phyloP scores from a whole-genome alignment of 1,140 invertebrate genomes.

The Bemisia tabaci region DNA sequence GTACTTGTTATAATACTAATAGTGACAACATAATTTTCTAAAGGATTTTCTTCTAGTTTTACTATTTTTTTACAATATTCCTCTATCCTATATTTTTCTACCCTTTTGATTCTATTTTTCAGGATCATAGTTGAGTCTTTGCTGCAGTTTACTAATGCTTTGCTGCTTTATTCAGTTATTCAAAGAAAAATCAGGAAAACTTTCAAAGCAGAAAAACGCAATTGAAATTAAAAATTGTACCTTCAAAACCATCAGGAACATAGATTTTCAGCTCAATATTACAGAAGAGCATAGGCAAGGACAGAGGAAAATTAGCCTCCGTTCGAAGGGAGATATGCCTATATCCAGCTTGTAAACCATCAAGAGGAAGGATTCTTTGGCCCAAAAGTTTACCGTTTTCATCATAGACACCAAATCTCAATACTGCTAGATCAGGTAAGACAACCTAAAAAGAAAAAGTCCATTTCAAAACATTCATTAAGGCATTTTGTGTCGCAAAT shows the following conservation, averaged over 20 bases:
- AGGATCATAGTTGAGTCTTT: too few relatives aligned
- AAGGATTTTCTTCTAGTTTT: too few relatives aligned
- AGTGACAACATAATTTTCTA: too few relatives aligned
- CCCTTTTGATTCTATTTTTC: too few relatives aligned
- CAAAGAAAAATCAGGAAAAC: conserved; percentile 5
- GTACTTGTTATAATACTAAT: too few relatives aligned
- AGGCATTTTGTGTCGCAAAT: too few relatives aligned
- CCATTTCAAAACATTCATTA: too few relatives aligned
- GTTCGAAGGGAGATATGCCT: conserved; percentile 93
- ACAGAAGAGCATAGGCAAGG: conserved; percentile 95
- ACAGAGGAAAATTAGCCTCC: conserved; percentile 98
- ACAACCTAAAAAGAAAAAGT: conserved; percentile 52
- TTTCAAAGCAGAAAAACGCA: background rate
- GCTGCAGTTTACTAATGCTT: too few relatives aligned
- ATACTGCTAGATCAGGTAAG: conserved; percentile 90
- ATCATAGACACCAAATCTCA: conserved; percentile 97
- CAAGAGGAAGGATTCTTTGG: conserved; percentile 91
- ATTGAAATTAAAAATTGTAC: conserved; percentile 33
- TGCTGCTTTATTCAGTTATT: too few relatives aligned
- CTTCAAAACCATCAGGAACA: conserved; percentile 96
- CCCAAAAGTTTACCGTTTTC: conserved; percentile 95
- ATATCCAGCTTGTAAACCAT: conserved; percentile 95
- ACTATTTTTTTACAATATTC: too few relatives aligned
- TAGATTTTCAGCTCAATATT: conserved; percentile 99
- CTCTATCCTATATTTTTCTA: too few relatives aligned